Percentiles rank a stretch among this genome's conserved stretches.
These are phyloP conservation scores for Selenia dentaria DNA, from an alignment of 2,888 invertebrate genomes.

Conservation along the genomic window DNA sequence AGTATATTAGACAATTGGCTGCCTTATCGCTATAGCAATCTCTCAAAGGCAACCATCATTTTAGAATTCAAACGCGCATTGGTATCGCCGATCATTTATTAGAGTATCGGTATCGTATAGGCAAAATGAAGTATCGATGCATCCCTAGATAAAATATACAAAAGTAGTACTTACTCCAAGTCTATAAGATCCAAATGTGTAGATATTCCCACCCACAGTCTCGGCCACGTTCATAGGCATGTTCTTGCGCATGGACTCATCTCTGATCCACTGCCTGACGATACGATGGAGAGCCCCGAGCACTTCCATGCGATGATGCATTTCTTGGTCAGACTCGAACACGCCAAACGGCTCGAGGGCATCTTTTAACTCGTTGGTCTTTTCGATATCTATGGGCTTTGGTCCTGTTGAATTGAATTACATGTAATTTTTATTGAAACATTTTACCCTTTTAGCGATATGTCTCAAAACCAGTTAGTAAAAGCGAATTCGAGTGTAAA, in stretches of 20 bases:
- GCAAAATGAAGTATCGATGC: no score
- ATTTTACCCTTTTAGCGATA: no score
- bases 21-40: no score
- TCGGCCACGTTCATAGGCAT: conserved; percentile 96
- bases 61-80: no score
- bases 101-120: no score
- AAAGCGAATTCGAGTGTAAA: no score
- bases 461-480: no score
- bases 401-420: conserved; percentile 79
- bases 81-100: no score
- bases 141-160: no score
- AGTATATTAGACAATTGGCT: no score
- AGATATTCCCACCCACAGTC: conserved; percentile 98
- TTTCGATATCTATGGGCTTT: conserved; percentile 90
- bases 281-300: conserved; percentile 94
- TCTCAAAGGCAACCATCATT: no score
- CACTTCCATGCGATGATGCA: conserved; percentile 95
- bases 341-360: conserved; percentile 93
- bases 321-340: conserved; percentile 95
- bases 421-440: no score
- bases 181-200: conserved; percentile 99
- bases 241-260: conserved; percentile 94
- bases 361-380: conserved; percentile 91
- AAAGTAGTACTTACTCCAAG: conserved; percentile 93
- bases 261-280: conserved; percentile 97